Base-by-base conservation (phyloP, 1,140 invertebrate genomes). In the Galendromus occidentalis region DNA sequence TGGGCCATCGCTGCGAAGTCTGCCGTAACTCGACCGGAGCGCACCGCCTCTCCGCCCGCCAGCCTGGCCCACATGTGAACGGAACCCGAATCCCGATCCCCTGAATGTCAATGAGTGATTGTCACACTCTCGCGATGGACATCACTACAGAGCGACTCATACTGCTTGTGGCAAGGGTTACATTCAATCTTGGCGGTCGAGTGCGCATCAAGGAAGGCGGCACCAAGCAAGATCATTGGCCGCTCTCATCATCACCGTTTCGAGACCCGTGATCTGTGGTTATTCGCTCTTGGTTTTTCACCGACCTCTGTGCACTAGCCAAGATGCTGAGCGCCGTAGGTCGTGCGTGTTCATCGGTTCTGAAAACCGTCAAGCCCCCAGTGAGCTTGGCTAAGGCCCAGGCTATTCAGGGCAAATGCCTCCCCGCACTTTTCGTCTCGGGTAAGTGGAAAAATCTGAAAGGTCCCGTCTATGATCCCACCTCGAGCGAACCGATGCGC, bases 281-380 rank as follows among this genome's bases (percentile, higher is more conserved):
- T 25, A 59, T 59, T 59, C 51, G 51, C 51, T 59, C 51, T 29
- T 59, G 51, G 51, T 59, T 59, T 59, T 59, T 59, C 51, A 59
- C 25, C 51, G 51, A 59, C 51, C 51, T 59, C 73, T 73, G 71
- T 76, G 33, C 51, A 59, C n/a, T 59, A 29, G 74, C 74, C 76
- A 81, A 78, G 77, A 83, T 84, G 80, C 80, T 83, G 76, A 81
- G 78, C 70, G 80, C 78, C 70, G 77, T 82, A 68, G 76, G 79
- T 69, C 79, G 80, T 73, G 80, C 79, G 69, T 80, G 80, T 74
- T 73, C 77, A 69, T 80, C 81, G 66, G 78, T 80, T 72, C 74
- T 83, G 64, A 81, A 80, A 75, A 77, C 76, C 68, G 76, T 80
- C 66, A 83, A 83, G 76, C 77, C 80, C 42, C 71, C 76, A 55